Conservation (phyloP, 2,888 invertebrate species). For the Caenorhabditis panamensis region DNA sequence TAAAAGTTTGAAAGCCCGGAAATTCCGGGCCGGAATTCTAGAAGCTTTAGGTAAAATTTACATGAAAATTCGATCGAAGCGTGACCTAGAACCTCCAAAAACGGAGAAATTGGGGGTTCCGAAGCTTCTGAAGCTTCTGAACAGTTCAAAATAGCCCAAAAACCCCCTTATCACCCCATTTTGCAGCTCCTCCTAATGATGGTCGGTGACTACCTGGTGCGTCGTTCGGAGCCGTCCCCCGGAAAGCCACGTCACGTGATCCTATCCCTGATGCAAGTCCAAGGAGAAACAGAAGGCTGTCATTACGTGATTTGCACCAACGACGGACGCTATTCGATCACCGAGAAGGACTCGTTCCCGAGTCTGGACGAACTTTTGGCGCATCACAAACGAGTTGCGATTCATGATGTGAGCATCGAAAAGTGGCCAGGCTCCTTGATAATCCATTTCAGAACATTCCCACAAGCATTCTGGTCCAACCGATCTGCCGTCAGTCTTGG, state of each 20-base stretch:
- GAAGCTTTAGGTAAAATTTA: no score
- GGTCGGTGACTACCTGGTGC: conserved; percentile 69
- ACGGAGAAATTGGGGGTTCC: no score
- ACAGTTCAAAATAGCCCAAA: no score
- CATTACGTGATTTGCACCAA: conserved; percentile 43
- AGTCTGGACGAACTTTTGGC: conserved; percentile 19
- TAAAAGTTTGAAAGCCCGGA: no score
- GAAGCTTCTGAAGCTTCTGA: no score
- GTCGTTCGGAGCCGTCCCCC: conserved; percentile 65
- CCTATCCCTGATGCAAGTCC: conserved; percentile 62
- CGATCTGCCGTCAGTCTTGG: conserved; percentile 68
- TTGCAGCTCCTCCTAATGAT: conserved; percentile 50
- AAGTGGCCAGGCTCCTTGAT: no score
- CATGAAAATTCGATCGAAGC: no score
- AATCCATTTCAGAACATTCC: neutral
- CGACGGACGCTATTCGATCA: conserved; percentile 31
- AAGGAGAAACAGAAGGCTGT: conserved; percentile 34
- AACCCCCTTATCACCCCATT: neutral
- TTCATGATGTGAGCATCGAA: conserved; percentile 13
- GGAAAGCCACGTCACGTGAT: conserved; percentile 61
- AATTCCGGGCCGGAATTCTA: no score
- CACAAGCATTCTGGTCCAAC: conserved; percentile 18
- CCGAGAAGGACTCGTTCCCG: conserved; percentile 24
- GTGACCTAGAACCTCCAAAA: no score
- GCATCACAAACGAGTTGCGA: conserved; percentile 21